Evolutionary conservation across 2,797 vertebrate species (phyloP).

Genomic region (Sebastiscus tertius): DNA sequence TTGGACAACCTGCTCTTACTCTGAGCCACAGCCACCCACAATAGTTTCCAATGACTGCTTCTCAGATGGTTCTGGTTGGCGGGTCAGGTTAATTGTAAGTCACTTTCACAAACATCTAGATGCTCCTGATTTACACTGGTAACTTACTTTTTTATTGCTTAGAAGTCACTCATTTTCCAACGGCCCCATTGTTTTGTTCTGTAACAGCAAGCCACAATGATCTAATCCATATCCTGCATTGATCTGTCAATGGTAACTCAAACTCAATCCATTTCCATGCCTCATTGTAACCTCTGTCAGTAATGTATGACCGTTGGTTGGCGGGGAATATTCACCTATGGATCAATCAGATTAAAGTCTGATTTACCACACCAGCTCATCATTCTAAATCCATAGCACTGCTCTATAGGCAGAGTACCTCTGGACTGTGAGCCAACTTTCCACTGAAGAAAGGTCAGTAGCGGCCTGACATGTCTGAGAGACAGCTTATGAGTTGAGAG

Average conservation of each 20-base stretch:
- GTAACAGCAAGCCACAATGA: not conserved
- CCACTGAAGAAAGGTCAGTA: conserved; percentile 53
- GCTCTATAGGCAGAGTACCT: conserved; percentile 22
- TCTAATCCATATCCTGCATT: conserved; percentile 11
- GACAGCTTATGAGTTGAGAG: conserved; percentile 32
- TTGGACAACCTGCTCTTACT: too few relatives aligned
- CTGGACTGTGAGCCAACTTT: conserved; percentile 36
- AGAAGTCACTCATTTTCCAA: not conserved
- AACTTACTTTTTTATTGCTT: conserved; percentile 10
- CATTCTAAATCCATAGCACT: conserved; percentile 39
- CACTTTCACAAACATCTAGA: not conserved
- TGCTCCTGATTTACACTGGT: not conserved
- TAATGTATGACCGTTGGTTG: not conserved
- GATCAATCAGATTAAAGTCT: conserved; percentile 45
- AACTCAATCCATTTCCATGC: conserved; percentile 2
- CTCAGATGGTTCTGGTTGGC: too few relatives aligned
- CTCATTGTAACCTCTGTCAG: conserved; percentile 14
- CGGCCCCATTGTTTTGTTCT: not conserved
- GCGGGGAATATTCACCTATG: conserved; percentile 29
- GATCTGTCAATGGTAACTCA: conserved; percentile 6
- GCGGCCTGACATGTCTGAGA: conserved; percentile 44
- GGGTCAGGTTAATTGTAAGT: not conserved
- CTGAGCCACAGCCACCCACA: too few relatives aligned
- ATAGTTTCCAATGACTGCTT: too few relatives aligned
- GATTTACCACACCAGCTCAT: conserved; percentile 29